These are phyloP conservation scores for Porites evermanni DNA, from an alignment of 92 coral and sea anemone genomes.

Conservation along the genomic window DNA sequence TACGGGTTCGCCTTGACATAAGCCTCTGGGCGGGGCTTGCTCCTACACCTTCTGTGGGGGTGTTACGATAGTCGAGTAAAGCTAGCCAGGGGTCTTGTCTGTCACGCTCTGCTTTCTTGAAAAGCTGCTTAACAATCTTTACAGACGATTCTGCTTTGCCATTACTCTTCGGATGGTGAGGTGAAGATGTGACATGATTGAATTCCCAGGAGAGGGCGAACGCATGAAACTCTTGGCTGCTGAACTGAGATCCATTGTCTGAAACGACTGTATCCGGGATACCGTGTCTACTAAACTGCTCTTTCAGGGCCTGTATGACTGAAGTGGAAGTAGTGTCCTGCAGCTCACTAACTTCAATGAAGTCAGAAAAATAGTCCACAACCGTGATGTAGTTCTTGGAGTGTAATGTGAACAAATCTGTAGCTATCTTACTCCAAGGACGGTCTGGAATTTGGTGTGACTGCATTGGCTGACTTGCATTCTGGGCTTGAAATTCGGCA, in stretches of 20 bases:
- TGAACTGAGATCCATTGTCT: slow-evolving; percentile 43
- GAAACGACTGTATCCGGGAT: slow-evolving; percentile 46
- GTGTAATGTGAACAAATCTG: slow-evolving; percentile 48
- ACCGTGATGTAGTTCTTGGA: slow-evolving; percentile 41
- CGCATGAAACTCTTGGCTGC: slow-evolving; percentile 32
- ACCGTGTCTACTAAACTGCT: slow-evolving; percentile 22
- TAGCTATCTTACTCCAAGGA: slow-evolving; percentile 52
- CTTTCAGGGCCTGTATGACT: slow-evolving; percentile 35
- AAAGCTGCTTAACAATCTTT: slow-evolving; percentile 9
- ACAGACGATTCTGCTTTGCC: slow-evolving; percentile 35
- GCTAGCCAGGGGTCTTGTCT: slow-evolving; percentile 46
- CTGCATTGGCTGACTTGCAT: slow-evolving; percentile 44
- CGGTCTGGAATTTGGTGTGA: slow-evolving; percentile 44
- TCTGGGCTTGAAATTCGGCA: slow-evolving; percentile 51
- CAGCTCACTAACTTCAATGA: slow-evolving; percentile 20
- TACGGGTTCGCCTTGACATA: slow-evolving; percentile 32
- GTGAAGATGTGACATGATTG: slow-evolving; percentile 43
- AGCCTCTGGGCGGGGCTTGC: slow-evolving; percentile 29
- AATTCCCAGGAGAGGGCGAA: slow-evolving; percentile 43
- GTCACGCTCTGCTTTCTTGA: slow-evolving; percentile 30
- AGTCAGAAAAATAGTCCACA: slow-evolving; percentile 43
- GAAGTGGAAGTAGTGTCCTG: slow-evolving; percentile 30
- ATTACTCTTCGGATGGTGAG: slow-evolving; percentile 14
- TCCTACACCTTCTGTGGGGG: slow-evolving; percentile 12
- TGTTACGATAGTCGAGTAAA: slow-evolving; percentile 28